Evolutionary conservation across 2,113 vertebrate genomes (phyloP), one percentile per base, ranked within the genome.

Genomic region (Hiodon alosoides): DNA sequence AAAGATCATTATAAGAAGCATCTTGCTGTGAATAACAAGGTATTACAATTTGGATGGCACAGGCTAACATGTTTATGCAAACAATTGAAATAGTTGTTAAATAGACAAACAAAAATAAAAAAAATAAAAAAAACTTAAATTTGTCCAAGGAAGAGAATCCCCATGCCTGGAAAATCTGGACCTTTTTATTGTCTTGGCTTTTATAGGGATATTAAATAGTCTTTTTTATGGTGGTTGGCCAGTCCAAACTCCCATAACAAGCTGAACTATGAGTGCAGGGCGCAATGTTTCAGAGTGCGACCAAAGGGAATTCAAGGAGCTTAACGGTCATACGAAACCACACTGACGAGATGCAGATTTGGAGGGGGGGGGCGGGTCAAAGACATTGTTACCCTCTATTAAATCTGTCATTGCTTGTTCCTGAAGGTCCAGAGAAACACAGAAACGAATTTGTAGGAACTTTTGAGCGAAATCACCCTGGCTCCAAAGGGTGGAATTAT

Each of bases 181-280:
- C 81, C 81, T 85, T 76, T 65, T 61, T 77, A 85, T 84, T 81
- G 73, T 80, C 71, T 66, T 59, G 52, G 74, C 77, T 85, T 85
- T 88, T 85, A 64, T 73, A 77, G 65, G 16, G 60, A 62, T 79
- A 76, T 85, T 86, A 86, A 87, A 83, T 73, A 67, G 74, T 83
- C 79, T 75, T 60, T 77, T 82, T 78, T 59, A 71, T 67, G 79
- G 68, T 10, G 58, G 72, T 79, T 87, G 81, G 78, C 77, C 71
- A 70, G 70, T 75, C 57, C 76, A 69, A 76, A 64, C 68, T 53
- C 53, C 60, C 1, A 5, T 14, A 14, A 62, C 58, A 50, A 48
- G 8, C 50, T 66, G 53, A 50, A 73, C 5, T 50, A 7, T 72
- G 58, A 50, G 67, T 68, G 61, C 64, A 50, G 47, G 67, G 31